Base-by-base conservation (phyloP, 2,797 vertebrate species). In the Characodon lateralis region DNA sequence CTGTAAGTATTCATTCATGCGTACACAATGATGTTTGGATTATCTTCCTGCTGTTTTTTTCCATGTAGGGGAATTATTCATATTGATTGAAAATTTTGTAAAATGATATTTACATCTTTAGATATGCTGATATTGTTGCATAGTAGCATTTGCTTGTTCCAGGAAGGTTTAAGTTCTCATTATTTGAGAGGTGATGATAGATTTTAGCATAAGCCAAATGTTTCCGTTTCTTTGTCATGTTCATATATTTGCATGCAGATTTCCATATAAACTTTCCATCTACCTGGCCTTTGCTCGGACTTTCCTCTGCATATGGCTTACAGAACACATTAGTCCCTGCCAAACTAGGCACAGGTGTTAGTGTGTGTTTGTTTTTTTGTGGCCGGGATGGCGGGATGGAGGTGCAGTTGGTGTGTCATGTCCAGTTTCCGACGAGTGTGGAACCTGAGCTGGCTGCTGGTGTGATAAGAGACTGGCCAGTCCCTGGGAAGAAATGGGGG, bases 1-100 rank as follows among this genome's bases (percentile, higher is more conserved):
- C 94, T 90, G 95, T 96, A 96, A 87, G 95, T 96, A 95, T 90
- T 83, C 63, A 81, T 78, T 74, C 83, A 74, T 24, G 58, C 66
- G 74, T 28, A 74, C 71, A 51, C 53, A 56, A 6, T 76, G 16
- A 70, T 83, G 55, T 71, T 86, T 74, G 58, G 72, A 69, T 12
- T 26, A 41, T 18, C 6, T n/a, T 78, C 24, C 39, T 71, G 58
- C 65, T 76, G 31, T 2, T 66, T 35, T 8, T 31, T 31, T 31
- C 1, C n/a, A 56, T 35, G 5, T 35, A 7, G 18, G 24, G 51
- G 72, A 0, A 6, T 76, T 8, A 43, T 75, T 73, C 75, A 48
- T 68, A 48, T 48, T 3, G 48, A 6, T 20, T 87, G 50, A 14
- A 35, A 35, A 35, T 35, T 35, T 35, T 73, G 7, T 89, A 10